Percentiles rank a stretch among this genome's conserved stretches.
Evolutionary conservation across 2,888 invertebrate species (phyloP).

Genomic region (Cataglyphis altisquamis): DNA sequence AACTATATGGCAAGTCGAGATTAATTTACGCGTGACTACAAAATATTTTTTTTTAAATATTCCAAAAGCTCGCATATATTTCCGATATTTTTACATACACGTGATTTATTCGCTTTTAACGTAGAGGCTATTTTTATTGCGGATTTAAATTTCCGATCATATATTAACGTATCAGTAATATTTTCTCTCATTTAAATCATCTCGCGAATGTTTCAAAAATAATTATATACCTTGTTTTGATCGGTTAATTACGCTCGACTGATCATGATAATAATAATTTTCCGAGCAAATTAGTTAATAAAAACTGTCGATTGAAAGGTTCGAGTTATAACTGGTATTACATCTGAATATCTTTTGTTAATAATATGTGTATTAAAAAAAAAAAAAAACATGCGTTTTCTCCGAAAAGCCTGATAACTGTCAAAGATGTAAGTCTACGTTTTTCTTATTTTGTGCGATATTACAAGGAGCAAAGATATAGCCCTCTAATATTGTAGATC

Average conservation of each 20-base stretch:
- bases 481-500: conserved; percentile 5
- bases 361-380: neutral
- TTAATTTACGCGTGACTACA: neutral
- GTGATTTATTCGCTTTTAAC: neutral
- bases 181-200: neutral
- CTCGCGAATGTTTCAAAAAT: neutral
- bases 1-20: conserved; percentile 1
- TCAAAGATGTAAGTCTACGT: neutral
- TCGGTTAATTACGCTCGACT: neutral
- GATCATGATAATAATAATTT: neutral
- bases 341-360: neutral
- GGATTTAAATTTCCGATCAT: neutral
- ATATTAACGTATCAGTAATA: neutral
- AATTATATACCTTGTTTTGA: neutral
- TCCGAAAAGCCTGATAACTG: neutral
- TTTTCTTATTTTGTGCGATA: conserved; percentile 21
- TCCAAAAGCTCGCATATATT: neutral
- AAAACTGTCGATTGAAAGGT: neutral
- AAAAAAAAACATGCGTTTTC: too few relatives aligned
- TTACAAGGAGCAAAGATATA: neutral
- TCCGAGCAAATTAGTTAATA: neutral
- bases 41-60: neutral
- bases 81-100: neutral
- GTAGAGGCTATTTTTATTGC: neutral
- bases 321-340: neutral